phyloP scores from a whole-genome alignment of 2,888 invertebrate genomes.

The Apeira syringaria region DNA sequence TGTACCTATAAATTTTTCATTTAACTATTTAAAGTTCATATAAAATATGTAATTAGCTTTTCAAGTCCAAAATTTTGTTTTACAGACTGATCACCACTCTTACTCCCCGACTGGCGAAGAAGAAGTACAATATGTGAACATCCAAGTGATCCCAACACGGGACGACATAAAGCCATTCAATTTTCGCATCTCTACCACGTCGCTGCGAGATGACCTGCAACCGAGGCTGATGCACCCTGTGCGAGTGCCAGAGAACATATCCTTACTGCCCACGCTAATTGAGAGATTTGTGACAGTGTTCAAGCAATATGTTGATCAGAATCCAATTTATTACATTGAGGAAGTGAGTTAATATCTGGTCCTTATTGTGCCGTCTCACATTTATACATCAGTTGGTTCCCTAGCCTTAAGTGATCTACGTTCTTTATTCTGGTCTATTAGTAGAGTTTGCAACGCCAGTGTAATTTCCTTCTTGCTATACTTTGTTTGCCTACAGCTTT shows the following conservation, averaged over 20 bases:
- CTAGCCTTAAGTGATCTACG: too few species aligned
- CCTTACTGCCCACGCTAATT: constrained; percentile 87
- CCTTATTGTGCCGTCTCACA: too few species aligned
- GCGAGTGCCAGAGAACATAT: constrained; percentile 62
- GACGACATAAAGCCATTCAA: constrained; percentile 84
- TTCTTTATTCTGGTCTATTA: too few species aligned
- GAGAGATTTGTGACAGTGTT: constrained; percentile 95
- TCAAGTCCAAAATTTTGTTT: constrained; percentile 3
- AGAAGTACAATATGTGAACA: constrained; percentile 90
- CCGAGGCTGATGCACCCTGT: constrained; percentile 53
- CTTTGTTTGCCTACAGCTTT: too few species aligned
- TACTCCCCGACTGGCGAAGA: constrained; percentile 88
- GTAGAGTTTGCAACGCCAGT: too few species aligned
- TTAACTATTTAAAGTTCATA: too few species aligned
- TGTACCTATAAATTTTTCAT: too few species aligned
- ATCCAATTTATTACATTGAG: constrained; percentile 84
- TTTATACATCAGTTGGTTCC: too few species aligned
- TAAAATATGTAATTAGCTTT: too few species aligned
- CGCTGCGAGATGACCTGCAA: constrained; percentile 88
- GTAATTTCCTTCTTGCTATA: too few species aligned
- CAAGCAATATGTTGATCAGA: constrained; percentile 87
- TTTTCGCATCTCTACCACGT: constrained; percentile 90
- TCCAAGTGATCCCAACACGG: constrained; percentile 88
- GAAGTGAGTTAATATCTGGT: constrained; percentile 74
- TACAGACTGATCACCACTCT: constrained; percentile 87